phyloP scores from a whole-genome alignment of 2,113 vertebrate genomes.

The Trematocara unimaculatum region DNA sequence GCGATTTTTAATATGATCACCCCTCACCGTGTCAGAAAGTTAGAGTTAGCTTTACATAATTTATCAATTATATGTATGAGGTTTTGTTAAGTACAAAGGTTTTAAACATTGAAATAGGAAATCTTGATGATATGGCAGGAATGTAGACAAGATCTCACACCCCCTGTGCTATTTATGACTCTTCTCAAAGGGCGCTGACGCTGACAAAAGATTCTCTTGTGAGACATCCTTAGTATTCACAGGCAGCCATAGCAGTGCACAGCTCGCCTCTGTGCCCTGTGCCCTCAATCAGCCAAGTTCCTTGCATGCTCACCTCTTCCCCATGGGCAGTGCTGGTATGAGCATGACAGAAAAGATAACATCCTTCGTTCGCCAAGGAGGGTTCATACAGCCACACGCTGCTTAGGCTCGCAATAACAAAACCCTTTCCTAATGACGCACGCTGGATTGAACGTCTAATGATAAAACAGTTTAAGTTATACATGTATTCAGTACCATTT shows the following conservation, averaged over 20 bases:
- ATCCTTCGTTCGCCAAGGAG: slow-evolving; percentile 28
- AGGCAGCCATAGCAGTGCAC: slow-evolving; percentile 2
- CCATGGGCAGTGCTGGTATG: slow-evolving; percentile 45
- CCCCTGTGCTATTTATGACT: slow-evolving; percentile 24
- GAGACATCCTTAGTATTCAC: slow-evolving; percentile 41
- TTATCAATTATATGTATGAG: not conserved
- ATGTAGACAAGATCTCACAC: not conserved
- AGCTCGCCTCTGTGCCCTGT: slow-evolving; percentile 14
- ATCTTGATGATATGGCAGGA: not conserved
- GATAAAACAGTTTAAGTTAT: slow-evolving; percentile 29
- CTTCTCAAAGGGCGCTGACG: slow-evolving; percentile 1
- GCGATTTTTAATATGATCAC: not conserved
- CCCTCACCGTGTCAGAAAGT: not conserved
- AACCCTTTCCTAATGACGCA: slow-evolving; percentile 44
- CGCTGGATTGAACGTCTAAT: slow-evolving; percentile 23
- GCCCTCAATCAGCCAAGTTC: slow-evolving; percentile 56
- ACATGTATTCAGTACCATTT: slow-evolving; percentile 22
- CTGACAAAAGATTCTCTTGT: slow-evolving; percentile 43
- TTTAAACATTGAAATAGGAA: not conserved
- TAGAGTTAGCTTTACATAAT: not conserved
- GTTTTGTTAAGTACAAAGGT: not conserved
- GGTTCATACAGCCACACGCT: slow-evolving; percentile 13
- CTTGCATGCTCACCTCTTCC: slow-evolving; percentile 58
- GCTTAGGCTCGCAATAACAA: slow-evolving; percentile 38
- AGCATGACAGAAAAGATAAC: slow-evolving; percentile 63